phyloP scores from a whole-genome alignment of 2,888 invertebrate genomes.

The Allacma fusca region DNA sequence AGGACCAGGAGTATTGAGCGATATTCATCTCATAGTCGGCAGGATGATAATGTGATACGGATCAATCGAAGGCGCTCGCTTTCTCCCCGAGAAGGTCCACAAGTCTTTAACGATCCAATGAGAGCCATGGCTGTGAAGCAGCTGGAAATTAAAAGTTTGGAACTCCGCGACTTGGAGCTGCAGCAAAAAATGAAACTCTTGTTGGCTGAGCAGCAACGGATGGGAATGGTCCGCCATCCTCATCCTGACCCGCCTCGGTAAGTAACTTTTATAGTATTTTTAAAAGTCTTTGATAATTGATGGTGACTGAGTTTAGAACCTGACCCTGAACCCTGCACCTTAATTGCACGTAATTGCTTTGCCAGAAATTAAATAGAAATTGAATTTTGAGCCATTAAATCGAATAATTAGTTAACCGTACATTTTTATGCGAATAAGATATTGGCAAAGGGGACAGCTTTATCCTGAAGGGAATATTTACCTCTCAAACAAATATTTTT shows the following conservation, averaged over 20 bases:
- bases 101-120: slow-evolving; percentile 22
- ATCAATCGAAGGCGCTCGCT: slow-evolving; percentile 21
- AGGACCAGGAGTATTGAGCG: not conserved
- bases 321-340: no score
- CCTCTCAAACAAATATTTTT: no score
- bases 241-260: not conserved
- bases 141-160: slow-evolving; percentile 37
- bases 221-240: not conserved
- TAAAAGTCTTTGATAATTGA: no score
- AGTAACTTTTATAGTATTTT: not conserved
- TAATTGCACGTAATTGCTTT: no score
- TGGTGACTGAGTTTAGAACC: no score
- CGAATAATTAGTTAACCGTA: no score
- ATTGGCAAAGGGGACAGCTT: no score
- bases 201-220: not conserved
- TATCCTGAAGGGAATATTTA: no score
- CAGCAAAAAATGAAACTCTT: slow-evolving; percentile 34
- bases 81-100: not conserved
- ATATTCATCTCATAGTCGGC: not conserved
- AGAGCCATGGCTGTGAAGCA: slow-evolving; percentile 36
- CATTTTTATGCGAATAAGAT: no score
- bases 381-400: no score
- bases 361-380: no score
- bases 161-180: slow-evolving; percentile 29
- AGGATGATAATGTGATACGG: slow-evolving; percentile 12